Evolutionary conservation across 2,797 vertebrate genomes (phyloP), one percentile per base, ranked within the genome.

Genomic region (Setipinna tenuifilis): DNA sequence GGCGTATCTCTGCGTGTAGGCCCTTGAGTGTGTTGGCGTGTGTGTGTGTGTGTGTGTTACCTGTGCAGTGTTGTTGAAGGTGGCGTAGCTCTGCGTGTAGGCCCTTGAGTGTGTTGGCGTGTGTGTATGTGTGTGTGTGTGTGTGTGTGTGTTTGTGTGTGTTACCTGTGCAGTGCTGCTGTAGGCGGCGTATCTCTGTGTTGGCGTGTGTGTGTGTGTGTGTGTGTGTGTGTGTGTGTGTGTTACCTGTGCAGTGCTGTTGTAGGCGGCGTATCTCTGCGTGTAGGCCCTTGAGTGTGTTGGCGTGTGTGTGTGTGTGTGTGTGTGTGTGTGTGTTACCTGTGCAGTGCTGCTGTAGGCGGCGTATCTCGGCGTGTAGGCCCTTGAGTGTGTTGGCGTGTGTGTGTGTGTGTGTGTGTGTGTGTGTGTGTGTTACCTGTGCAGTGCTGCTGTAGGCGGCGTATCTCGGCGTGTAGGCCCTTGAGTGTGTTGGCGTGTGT

Each of bases 261-360:
- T 62, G 61, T 7, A 62, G 61, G n/a, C 3, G 61, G 2, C 61
- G 21, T 62, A 62, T 62, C n/a, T 62, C 61, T 62, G 61, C 61
- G n/a, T 23, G 61, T 0, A 62, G 61, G 61, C 21, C 61, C n/a
- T 62, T 62, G 61, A 62, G 61, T 9, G 61, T 62, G 61, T 23
- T 62, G 61, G 61, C n/a, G 35, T 41, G 0, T 99, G 98, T 65
- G 57, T 62, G 21, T 81, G 75, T 31, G 62, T 82, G 48, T 75
- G 6, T 71, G 80, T 46, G 71, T 85, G 59, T 84, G 82, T 82
- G 71, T 83, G 68, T 25, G 21, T 62, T 5, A 41, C 35, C 35
- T 2, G 35, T 41, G 35, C 35, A 41, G 35, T 41, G 35, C 35
- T 41, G 35, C 35, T 41, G 35, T 5, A 41, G 35, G 5, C 35